Base-by-base conservation (phyloP, 2,113 vertebrate genomes). In the Orycteropus afer region DNA sequence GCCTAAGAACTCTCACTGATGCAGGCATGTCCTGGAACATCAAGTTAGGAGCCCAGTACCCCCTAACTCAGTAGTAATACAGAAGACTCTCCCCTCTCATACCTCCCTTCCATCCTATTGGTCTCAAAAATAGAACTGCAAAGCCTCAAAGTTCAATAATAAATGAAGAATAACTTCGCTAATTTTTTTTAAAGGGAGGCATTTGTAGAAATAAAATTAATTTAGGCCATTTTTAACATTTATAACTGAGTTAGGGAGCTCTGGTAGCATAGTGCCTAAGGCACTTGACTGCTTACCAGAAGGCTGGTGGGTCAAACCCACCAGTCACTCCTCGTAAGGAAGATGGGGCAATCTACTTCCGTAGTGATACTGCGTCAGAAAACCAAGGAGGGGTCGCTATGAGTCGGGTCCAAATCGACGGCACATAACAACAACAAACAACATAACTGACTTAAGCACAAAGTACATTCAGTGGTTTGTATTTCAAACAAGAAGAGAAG, bases 71-170 rank as follows among this genome's bases (percentile, higher is more conserved):
- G 14, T 34, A 65, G 53, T 74, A 82, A 73, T 57, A 37, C 13
- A 84, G 53, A 92, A 92, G 57, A 74, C 55, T 90, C 29, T 88
- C 1, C 4, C 40, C 0, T 40, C 34, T 20, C 4, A 49, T 40
- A 45, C 67, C 11, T 86, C 45, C 34, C 61, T 27, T 49, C 57
- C 42, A 65, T 55, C n/a, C 29, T 74, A 9, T 29, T 65, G 14
- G 32, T 82, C 42, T 91, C 57, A 91, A 91, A 82, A 80, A 59
- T 22, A 71, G 57, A 85, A 82, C 27, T 81, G 32, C 47, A 83
- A 51, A 29, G 13, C 12, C 65, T 59, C 25, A 59, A 79, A 78
- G 7, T 37, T 79, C 76, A 90, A 94, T 8, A 20, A 73, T n/a
- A 7, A 89, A 84, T 61, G 42, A 73, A 74, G 63, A 92, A 86